A percentile compares a stretch with the other conserved stretches of the same genome.
phyloP scores from a whole-genome alignment of 2,888 invertebrate genomes.

The Platycheirus albimanus region DNA sequence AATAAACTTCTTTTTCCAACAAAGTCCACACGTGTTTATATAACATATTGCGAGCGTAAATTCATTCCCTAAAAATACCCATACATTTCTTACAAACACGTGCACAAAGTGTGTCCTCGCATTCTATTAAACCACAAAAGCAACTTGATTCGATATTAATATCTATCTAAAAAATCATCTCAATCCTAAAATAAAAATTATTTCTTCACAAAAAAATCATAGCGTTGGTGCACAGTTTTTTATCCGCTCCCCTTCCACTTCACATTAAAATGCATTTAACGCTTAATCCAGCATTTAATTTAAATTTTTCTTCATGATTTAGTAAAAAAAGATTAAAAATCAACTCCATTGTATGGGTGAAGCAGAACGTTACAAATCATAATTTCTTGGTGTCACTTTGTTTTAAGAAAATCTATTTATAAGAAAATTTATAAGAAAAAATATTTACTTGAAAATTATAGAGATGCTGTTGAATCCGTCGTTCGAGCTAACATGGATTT shows the following conservation, averaged over 20 bases:
- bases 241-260: too few relatives aligned
- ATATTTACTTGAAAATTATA: too few relatives aligned
- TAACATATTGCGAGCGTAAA: too few relatives aligned
- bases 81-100: slow-evolving; percentile 43
- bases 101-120: slow-evolving; percentile 56
- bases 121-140: not conserved
- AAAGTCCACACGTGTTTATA: too few relatives aligned
- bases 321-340: not conserved
- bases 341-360: not conserved
- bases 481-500: too few relatives aligned
- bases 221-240: slow-evolving; percentile 39
- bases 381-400: not conserved
- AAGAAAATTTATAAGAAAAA: too few relatives aligned
- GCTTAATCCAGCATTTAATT: slow-evolving; percentile 50
- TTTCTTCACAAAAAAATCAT: slow-evolving; percentile 16
- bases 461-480: too few relatives aligned
- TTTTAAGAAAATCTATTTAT: not conserved
- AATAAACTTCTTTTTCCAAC: too few relatives aligned
- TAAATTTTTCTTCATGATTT: slow-evolving; percentile 4
- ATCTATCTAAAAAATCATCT: slow-evolving; percentile 12
- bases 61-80: too few relatives aligned
- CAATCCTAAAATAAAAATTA: slow-evolving; percentile 7
- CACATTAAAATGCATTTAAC: not conserved
- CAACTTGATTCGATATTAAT: slow-evolving; percentile 38
- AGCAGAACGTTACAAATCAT: not conserved